These are phyloP conservation scores for Caenorhabditis sp. DNA, from an alignment of 2,888 invertebrate species.

Conservation along the genomic window DNA sequence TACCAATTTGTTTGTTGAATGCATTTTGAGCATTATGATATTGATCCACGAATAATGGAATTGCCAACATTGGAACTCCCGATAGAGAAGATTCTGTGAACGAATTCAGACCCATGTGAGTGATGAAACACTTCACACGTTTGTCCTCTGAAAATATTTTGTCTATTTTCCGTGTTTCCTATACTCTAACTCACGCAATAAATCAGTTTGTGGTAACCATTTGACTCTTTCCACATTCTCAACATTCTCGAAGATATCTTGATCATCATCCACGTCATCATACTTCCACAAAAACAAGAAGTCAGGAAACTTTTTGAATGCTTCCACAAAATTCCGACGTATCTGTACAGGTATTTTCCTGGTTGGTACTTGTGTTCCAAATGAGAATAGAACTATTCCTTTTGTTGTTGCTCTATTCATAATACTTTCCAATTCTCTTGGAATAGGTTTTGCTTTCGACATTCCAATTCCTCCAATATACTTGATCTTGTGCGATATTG, in stretches of 20 bases:
- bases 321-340: conserved; percentile 43
- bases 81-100: conserved; percentile 45
- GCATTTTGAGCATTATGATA: conserved; percentile 35
- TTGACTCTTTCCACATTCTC: conserved; percentile 47
- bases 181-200: conserved; percentile 17
- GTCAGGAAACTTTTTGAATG: conserved; percentile 52
- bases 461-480: conserved; percentile 56
- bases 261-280: conserved; percentile 34
- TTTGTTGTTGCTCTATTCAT: conserved; percentile 12
- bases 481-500: conserved; percentile 55
- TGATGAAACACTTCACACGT: conserved; percentile 48
- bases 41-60: conserved; percentile 58
- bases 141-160: conserved; percentile 37
- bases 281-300: conserved; percentile 56
- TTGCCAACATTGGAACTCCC: conserved; percentile 50
- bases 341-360: conserved; percentile 35
- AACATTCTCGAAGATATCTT: conserved; percentile 29
- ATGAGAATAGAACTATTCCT: conserved; percentile 56
- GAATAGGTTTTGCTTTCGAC: conserved; percentile 19
- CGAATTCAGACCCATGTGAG: conserved; percentile 56
- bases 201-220: conserved; percentile 59
- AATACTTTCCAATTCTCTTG: too few relatives aligned
- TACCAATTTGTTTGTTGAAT: conserved; percentile 18
- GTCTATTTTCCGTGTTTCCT: background rate
- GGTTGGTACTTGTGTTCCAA: conserved; percentile 48